phyloP scores from a whole-genome alignment of 2,113 vertebrate species.

The Ariopsis seemanni region DNA sequence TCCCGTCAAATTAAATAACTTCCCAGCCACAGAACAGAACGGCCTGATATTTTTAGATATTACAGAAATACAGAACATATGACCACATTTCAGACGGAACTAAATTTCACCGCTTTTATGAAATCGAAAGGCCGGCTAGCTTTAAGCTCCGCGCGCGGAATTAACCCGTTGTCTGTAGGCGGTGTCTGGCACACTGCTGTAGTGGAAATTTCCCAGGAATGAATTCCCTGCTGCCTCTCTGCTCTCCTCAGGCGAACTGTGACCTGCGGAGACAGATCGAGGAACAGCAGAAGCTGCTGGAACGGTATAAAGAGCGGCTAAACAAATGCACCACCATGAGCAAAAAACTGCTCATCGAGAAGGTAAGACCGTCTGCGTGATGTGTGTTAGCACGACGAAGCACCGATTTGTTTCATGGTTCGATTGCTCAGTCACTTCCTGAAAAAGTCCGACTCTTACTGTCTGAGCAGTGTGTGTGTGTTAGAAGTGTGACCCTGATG shows the following conservation, averaged over 20 bases:
- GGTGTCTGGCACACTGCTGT: background rate
- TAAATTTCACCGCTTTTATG: no score
- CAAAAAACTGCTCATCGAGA: slow-evolving; percentile 98
- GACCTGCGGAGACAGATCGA: slow-evolving; percentile 98
- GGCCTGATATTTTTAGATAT: no score
- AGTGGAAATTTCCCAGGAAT: background rate
- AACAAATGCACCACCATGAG: slow-evolving; percentile 99
- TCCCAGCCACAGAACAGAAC: no score
- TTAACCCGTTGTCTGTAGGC: background rate
- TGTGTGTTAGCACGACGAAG: background rate
- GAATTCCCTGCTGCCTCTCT: background rate
- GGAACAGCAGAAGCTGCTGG: slow-evolving; percentile 98
- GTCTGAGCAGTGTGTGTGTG: background rate
- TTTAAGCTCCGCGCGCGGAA: background rate
- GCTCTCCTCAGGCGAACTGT: slow-evolving; percentile 87
- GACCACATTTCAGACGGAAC: no score
- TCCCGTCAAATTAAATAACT: no score
- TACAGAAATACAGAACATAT: no score
- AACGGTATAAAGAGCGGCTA: slow-evolving; percentile 97
- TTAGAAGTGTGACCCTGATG: slow-evolving; percentile 20
- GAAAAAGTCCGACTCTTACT: background rate
- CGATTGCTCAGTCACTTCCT: background rate
- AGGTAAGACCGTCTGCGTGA: slow-evolving; percentile 71
- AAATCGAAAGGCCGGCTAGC: no score
- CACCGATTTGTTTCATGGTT: background rate